Percentiles rank a stretch among this genome's conserved stretches.
These are phyloP conservation scores for Clarias platycephalus DNA, from an alignment of 2,797 vertebrate genomes.

Conservation along the genomic window DNA sequence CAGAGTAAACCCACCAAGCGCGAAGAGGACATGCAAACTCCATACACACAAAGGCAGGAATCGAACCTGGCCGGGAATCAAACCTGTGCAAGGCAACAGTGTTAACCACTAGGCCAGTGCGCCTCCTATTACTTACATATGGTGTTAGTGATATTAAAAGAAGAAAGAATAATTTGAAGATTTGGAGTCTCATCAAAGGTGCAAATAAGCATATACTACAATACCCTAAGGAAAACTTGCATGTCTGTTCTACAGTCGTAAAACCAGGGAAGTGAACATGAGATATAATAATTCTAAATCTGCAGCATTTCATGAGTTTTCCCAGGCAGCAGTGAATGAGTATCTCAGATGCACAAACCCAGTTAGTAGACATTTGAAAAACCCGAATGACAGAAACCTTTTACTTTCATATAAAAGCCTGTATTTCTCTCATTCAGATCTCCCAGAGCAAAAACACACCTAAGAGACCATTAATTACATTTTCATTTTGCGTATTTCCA, in stretches of 20 bases:
- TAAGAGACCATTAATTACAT: constrained; percentile 11
- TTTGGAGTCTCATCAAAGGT: background rate
- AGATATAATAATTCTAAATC: background rate
- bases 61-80: no score
- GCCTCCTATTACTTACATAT: background rate
- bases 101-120: no score
- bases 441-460: background rate
- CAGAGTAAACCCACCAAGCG: no score
- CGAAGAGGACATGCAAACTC: no score
- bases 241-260: background rate
- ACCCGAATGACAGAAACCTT: background rate
- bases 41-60: no score
- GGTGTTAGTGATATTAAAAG: background rate
- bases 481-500: constrained; percentile 4
- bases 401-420: background rate
- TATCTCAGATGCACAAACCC: background rate
- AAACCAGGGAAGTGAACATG: background rate
- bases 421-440: background rate
- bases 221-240: background rate
- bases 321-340: background rate
- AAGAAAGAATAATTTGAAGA: background rate
- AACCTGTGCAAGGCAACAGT: no score
- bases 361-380: background rate
- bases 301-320: background rate
- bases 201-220: background rate